Evolutionary conservation across 2,888 invertebrate species (phyloP).

Genomic region (Lumbricus terrestris): DNA sequence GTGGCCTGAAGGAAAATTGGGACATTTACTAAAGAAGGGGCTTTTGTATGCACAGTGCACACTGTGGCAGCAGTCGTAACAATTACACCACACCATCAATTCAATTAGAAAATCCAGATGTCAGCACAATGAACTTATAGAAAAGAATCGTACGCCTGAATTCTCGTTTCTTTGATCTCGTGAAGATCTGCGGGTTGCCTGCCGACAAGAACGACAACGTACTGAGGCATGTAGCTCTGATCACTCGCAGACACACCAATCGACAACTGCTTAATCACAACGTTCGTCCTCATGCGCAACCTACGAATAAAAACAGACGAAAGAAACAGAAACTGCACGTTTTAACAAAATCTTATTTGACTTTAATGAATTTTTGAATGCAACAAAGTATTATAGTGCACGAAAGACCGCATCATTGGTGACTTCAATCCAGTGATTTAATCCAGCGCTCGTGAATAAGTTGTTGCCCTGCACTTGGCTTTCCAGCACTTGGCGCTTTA

Average conservation of each 20-base stretch:
- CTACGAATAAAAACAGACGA: slow-evolving; percentile 23
- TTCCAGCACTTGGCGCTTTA: no score
- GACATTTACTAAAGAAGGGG: background rate
- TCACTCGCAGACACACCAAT: slow-evolving; percentile 52
- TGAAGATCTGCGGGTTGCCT: slow-evolving; percentile 44
- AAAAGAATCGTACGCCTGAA: slow-evolving; percentile 45
- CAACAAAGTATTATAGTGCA: background rate
- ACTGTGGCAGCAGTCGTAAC: background rate
- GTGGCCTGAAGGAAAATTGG: background rate
- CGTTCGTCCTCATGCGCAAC: slow-evolving; percentile 47
- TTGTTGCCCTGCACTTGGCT: no score
- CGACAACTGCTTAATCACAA: slow-evolving; percentile 54
- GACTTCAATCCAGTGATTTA: no score
- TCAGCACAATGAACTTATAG: no score
- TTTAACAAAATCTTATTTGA: no score
- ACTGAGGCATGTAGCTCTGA: slow-evolving; percentile 58
- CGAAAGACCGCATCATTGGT: background rate
- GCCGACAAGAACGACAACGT: slow-evolving; percentile 52
- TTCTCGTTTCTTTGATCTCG: slow-evolving; percentile 51
- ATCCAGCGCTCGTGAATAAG: no score
- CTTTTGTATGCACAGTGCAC: background rate
- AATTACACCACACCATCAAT: background rate
- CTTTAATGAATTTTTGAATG: background rate
- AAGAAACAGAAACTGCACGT: no score
- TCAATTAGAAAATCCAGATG: background rate